Evolutionary conservation across 23 tunicate genomes (phyloP), one percentile per base, ranked within the genome.

Genomic region (Pegea sp.): DNA sequence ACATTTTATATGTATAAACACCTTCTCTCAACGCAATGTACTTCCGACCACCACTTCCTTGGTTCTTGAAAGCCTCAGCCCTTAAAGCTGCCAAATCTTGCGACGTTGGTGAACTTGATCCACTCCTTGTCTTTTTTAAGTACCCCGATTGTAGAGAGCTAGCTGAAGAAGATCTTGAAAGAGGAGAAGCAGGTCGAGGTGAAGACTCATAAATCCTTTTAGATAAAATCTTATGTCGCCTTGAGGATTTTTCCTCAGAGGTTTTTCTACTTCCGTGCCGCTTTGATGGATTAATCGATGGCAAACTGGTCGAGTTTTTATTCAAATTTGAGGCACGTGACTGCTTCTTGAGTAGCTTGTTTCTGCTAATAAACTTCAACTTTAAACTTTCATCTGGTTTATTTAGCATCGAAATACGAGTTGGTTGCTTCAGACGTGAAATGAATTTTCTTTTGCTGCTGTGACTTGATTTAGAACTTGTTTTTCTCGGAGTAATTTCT

Each of bases 21-120:
- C 92, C 92, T 29, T 63, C 64, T 18, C 68, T 53, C 33, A 78
- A 44, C 4, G 77, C 92, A 27, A 78, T 78, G 68, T 78, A 78
- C 43, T 78, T 78, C 22, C 65, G 65, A 24, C 64, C 56, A 27
- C 60, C 55, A 21, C 49, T 34, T 0, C 59, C 19, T 8, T 65
- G 61, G 56, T 28, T 65, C 3, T 30, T 50, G 32, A 74, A 66
- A 7, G 62, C 31, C 53, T 65, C 72, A 28, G 50, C 34, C 6
- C 92, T 59, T 22, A 68, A 60, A 24, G 43, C 52, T 56, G 66
- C 50, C 28, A 29, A 3, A 28, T 74, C 84, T 22, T 59, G 84
- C 13, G 11, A 8, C 0, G 53, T 59, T 2, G 92, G 92, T 3
- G 92, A 70, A 44, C 67, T 59, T 42, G 54, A 58, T 5, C 59